Conservation (phyloP, 2,797 vertebrate species). For the Crypturellus tataupa region DNA sequence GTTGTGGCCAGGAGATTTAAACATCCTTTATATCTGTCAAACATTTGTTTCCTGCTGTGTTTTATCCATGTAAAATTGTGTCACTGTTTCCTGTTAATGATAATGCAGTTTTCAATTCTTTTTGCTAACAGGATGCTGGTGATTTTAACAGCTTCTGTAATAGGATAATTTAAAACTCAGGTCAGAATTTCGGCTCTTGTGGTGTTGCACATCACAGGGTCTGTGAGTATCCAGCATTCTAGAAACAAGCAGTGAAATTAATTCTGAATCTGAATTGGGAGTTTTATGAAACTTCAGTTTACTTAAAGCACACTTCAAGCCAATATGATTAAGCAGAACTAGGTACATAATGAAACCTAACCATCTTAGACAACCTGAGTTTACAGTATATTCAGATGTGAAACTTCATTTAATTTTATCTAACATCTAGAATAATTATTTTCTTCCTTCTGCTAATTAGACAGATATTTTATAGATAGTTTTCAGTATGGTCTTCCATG, state of each 20-base stretch:
- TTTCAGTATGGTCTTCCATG: not conserved
- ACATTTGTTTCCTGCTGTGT: not conserved
- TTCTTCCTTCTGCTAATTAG: not conserved
- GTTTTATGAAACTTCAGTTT: not conserved
- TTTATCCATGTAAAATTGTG: not conserved
- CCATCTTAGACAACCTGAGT: not conserved
- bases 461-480: not conserved
- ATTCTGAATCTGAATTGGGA: not conserved
- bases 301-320: not conserved
- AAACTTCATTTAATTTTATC: not conserved
- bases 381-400: not conserved
- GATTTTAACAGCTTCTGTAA: not conserved
- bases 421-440: not conserved
- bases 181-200: not conserved
- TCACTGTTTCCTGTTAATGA: not conserved
- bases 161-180: not conserved
- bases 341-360: not conserved
- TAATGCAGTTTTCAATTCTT: not conserved
- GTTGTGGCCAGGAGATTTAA: not conserved
- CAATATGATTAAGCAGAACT: not conserved
- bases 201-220: accelerated
- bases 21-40: not conserved
- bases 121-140: not conserved
- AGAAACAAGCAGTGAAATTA: not conserved
- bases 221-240: not conserved